A percentile compares a stretch with the other conserved stretches of the same genome.
Evolutionary conservation across 2,113 vertebrate species (phyloP).

Genomic region (Tragelaphus imberbis): DNA sequence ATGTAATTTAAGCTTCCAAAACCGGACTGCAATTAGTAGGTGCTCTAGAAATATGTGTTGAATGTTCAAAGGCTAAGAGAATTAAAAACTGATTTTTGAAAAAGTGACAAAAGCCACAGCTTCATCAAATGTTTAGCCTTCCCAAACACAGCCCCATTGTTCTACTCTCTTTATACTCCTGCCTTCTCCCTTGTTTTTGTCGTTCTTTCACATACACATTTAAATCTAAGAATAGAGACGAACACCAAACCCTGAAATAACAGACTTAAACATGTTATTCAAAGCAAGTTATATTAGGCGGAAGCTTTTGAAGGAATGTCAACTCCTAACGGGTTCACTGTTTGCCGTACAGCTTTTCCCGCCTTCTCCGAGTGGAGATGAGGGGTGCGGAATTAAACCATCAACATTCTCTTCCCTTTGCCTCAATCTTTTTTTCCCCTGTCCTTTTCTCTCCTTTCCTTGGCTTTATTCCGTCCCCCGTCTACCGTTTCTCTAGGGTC

Average conservation of each 20-base stretch:
- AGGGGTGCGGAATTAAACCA: neutral
- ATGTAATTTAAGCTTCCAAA: neutral
- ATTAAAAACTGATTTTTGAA: neutral
- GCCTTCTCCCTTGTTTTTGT: neutral
- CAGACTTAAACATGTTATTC: neutral
- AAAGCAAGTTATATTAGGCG: neutral
- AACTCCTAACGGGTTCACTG: neutral
- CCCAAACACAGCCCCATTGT: constrained; percentile 52
- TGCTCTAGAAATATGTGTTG: neutral
- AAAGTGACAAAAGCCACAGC: neutral
- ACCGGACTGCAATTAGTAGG: neutral
- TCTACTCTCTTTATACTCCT: neutral
- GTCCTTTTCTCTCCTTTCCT: neutral
- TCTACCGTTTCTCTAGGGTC: neutral
- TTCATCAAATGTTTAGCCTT: neutral
- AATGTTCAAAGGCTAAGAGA: neutral
- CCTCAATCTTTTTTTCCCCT: neutral
- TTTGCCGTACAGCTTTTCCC: constrained; percentile 42
- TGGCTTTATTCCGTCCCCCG: neutral
- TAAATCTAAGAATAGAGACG: neutral
- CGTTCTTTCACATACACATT: neutral
- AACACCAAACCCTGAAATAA: neutral
- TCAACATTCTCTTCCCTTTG: neutral
- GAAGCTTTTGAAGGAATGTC: neutral
- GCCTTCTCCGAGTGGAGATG: constrained; percentile 44